These are phyloP conservation scores for Spea bombifrons DNA, from an alignment of 2,113 vertebrate genomes.

Conservation along the genomic window DNA sequence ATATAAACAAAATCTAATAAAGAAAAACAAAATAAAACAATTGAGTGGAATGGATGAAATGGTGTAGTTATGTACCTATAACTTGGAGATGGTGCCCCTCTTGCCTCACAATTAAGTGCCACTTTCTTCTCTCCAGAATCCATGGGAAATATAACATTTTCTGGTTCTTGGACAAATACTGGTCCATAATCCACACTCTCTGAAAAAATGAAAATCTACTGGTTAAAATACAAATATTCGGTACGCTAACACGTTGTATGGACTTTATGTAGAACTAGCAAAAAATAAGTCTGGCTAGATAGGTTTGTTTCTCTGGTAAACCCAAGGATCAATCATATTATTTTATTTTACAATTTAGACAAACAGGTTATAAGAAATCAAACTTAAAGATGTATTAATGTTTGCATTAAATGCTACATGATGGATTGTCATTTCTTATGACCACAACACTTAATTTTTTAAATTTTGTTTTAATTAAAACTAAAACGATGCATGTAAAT, in stretches of 20 bases:
- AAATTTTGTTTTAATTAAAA: too few relatives aligned
- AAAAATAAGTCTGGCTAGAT: constrained; percentile 1
- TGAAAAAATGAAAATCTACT: constrained; percentile 55
- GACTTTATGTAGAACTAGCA: not conserved
- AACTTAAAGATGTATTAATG: too few relatives aligned
- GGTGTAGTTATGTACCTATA: constrained; percentile 76
- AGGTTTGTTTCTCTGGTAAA: too few relatives aligned
- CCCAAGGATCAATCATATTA: too few relatives aligned
- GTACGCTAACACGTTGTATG: not conserved
- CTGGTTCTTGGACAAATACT: constrained; percentile 86
- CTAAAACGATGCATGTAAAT: too few relatives aligned
- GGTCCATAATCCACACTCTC: constrained; percentile 90
- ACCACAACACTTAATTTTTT: too few relatives aligned
- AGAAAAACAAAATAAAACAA: too few relatives aligned
- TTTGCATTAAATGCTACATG: too few relatives aligned
- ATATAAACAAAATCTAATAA: too few relatives aligned
- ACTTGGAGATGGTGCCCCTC: constrained; percentile 75
- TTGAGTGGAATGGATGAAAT: constrained; percentile 11
- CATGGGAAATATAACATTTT: constrained; percentile 80
- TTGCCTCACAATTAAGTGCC: constrained; percentile 84
- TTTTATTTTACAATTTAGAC: too few relatives aligned
- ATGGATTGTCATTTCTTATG: too few relatives aligned
- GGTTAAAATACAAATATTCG: constrained; percentile 30
- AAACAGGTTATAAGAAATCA: too few relatives aligned
- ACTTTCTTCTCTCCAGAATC: constrained; percentile 91